Evolutionary conservation across 2,113 vertebrate species (phyloP).

Genomic region (Gnathonemus longibarbis): DNA sequence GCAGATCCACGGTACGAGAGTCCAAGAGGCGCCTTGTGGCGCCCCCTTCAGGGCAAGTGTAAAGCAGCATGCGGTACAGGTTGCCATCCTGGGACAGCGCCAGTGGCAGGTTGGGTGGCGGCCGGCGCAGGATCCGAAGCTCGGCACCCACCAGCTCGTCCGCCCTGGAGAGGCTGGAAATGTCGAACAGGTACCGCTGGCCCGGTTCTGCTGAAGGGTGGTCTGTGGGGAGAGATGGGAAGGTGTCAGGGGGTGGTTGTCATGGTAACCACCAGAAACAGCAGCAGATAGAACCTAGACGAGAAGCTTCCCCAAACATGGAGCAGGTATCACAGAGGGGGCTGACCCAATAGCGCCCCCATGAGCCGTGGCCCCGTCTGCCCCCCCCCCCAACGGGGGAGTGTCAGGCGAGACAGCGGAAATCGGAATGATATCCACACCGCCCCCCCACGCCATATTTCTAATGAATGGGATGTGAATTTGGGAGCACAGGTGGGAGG

Average conservation of each 20-base stretch:
- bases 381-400: slow-evolving; percentile 27
- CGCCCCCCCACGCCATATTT: slow-evolving; percentile 18
- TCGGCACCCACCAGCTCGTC: slow-evolving; percentile 71
- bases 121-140: slow-evolving; percentile 62
- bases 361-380: slow-evolving; percentile 30
- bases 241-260: not conserved
- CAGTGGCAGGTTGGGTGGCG: slow-evolving; percentile 40
- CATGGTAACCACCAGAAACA: not conserved
- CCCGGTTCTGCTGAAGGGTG: slow-evolving; percentile 31
- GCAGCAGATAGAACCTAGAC: slow-evolving; percentile 18
- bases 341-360: slow-evolving; percentile 23
- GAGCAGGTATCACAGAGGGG: slow-evolving; percentile 32
- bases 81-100: slow-evolving; percentile 45
- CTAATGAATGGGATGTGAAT: slow-evolving; percentile 30
- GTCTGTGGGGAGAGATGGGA: slow-evolving; percentile 24
- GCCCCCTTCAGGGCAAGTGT: slow-evolving; percentile 49
- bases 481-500: slow-evolving; percentile 26
- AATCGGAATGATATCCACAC: slow-evolving; percentile 25
- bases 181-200: slow-evolving; percentile 70
- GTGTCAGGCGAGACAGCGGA: slow-evolving; percentile 29
- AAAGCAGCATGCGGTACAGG: slow-evolving; percentile 61
- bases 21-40: slow-evolving; percentile 48
- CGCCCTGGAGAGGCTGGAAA: slow-evolving; percentile 58
- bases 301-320: slow-evolving; percentile 37
- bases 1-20: slow-evolving; percentile 55